Evolutionary conservation across 2,797 vertebrate species (phyloP), one percentile per base, ranked within the genome.

Genomic region (Aselliscus stoliczkanus): DNA sequence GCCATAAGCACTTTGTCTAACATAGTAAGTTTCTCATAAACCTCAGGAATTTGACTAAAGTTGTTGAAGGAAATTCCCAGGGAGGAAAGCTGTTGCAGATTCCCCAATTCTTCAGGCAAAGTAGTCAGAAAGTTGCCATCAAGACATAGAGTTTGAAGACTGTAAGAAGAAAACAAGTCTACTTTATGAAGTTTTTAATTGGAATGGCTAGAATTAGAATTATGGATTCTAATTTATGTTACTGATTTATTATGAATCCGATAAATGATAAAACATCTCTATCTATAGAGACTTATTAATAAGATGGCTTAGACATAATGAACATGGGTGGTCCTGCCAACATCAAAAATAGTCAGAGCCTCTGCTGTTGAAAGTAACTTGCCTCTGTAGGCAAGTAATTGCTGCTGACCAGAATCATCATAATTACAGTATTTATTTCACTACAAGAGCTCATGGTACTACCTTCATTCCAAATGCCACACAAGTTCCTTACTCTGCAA

Each of bases 31-130:
- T 98, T 99, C 98, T 99, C 99, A 98, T 99, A 98, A 97, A 99
- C 98, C 69, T 97, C 96, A 15, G 99, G 99, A 97, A 99, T 97
- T 93, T 98, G 98, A 97, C 98, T 97, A 96, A 99, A 99, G 97
- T 98, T 98, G 97, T 99, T 99, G 98, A 99, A 99, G 95, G 99
- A 99, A 77, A 99, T 99, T 54, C 99, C 99, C 47, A 99, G 98
- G 96, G 98, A 98, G 97, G 98, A 99, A 97, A 99, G 99, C 97
- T 99, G 99, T 42, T 98, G 98, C 81, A 99, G 98, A 96, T 97
- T 98, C 95, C 99, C 99, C 96, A 99, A 97, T 97, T 99, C 99
- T 95, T 99, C 99, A 23, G 99, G 99, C 97, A 99, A 98, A 65
- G 98, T 98, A 13, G 97, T 98, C 94, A 99, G 98, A 96, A 98